Evolutionary conservation across 2,888 invertebrate genomes (phyloP).

Genomic region (Ellobium chinense): DNA sequence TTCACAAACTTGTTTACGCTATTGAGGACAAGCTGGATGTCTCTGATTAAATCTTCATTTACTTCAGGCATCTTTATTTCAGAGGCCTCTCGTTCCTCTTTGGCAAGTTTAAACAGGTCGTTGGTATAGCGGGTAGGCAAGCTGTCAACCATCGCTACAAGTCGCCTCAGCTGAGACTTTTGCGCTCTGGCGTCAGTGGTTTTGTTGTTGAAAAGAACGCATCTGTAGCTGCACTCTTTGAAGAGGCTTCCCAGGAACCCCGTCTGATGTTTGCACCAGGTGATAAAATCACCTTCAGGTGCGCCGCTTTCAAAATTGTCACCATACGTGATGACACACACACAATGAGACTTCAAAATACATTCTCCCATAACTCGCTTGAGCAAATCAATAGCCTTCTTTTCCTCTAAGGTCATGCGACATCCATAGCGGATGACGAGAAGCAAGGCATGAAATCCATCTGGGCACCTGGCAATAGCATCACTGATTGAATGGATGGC

Average conservation of each 20-base stretch:
- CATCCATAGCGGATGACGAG: constrained; percentile 24
- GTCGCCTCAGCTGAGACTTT: constrained; percentile 22
- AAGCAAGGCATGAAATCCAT: constrained; percentile 35
- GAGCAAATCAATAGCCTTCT: constrained; percentile 26
- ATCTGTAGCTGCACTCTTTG: constrained; percentile 37
- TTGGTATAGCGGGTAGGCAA: constrained; percentile 39
- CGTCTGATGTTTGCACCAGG: constrained; percentile 16
- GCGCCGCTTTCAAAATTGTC: constrained; percentile 19
- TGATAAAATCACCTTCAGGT: background rate
- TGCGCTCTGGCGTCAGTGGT: background rate
- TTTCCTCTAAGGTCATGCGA: constrained; percentile 38
- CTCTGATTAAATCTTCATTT: constrained; percentile 17
- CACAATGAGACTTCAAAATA: constrained; percentile 24
- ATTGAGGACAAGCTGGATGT: constrained; percentile 22
- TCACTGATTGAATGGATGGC: constrained; percentile 33
- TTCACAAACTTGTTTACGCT: background rate
- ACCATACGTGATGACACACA: constrained; percentile 30
- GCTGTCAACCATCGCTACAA: constrained; percentile 22
- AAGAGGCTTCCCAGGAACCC: constrained; percentile 18
- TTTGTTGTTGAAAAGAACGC: constrained; percentile 39
- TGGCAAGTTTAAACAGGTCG: constrained; percentile 27
- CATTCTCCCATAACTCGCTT: constrained; percentile 33
- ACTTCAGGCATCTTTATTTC: constrained; percentile 19
- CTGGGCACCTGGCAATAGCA: constrained; percentile 24
- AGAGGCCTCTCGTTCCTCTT: background rate